Evolutionary conservation across 2,888 invertebrate genomes (phyloP).

Genomic region (Caenorhabditis zanzibari): DNA sequence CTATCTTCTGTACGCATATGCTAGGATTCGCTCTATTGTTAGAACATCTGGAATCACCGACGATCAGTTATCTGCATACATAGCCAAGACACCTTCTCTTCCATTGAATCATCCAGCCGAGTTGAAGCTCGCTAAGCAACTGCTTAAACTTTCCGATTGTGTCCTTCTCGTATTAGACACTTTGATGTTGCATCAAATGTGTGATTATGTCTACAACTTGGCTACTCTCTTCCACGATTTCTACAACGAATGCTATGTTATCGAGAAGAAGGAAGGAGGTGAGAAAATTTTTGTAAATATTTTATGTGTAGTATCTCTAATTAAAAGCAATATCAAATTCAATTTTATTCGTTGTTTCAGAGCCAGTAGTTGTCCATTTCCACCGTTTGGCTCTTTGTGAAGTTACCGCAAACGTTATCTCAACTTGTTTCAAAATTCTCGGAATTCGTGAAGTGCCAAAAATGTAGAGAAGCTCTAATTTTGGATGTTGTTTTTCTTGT

Average conservation of each 20-base stretch:
- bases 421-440: slow-evolving; percentile 92
- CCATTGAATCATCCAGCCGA: slow-evolving; percentile 92
- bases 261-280: slow-evolving; percentile 90
- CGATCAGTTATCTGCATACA: slow-evolving; percentile 86
- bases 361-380: slow-evolving; percentile 87
- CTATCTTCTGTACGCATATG: slow-evolving; percentile 95
- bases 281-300: neutral
- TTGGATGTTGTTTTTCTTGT: neutral
- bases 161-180: slow-evolving; percentile 89
- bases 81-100: slow-evolving; percentile 86
- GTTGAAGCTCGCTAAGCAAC: slow-evolving; percentile 92
- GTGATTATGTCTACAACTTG: slow-evolving; percentile 96
- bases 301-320: too few species aligned
- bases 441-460: slow-evolving; percentile 93
- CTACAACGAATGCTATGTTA: slow-evolving; percentile 97
- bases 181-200: slow-evolving; percentile 87
- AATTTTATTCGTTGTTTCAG: slow-evolving; percentile 44
- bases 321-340: too few species aligned
- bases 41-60: slow-evolving; percentile 84
- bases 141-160: slow-evolving; percentile 92
- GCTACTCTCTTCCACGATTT: slow-evolving; percentile 96
- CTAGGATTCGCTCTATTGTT: slow-evolving; percentile 89
- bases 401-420: slow-evolving; percentile 92
- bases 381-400: slow-evolving; percentile 94
- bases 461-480: slow-evolving; percentile 87